Evolutionary conservation across 2,113 vertebrate genomes (phyloP).

Genomic region (Gasterosteus aculeatus): DNA sequence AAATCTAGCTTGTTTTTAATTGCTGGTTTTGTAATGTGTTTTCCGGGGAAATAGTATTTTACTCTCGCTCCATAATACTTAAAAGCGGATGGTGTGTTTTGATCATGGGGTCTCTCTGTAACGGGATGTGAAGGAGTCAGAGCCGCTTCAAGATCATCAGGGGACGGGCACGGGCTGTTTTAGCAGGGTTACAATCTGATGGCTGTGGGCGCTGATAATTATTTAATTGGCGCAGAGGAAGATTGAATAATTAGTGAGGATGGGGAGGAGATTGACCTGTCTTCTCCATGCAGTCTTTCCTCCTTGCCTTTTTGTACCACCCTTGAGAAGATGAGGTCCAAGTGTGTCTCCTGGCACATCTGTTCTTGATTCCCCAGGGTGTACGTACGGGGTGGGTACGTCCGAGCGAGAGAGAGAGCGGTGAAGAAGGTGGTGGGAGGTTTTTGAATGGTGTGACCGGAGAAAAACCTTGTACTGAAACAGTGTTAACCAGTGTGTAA

Average conservation of each 20-base stretch:
- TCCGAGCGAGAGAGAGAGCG: too few relatives aligned
- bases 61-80: not conserved
- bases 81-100: not conserved
- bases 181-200: slow-evolving; percentile 29
- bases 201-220: slow-evolving; percentile 43
- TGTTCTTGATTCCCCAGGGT: too few relatives aligned
- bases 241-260: slow-evolving; percentile 61
- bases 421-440: too few relatives aligned
- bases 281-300: too few relatives aligned
- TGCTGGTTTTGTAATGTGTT: not conserved
- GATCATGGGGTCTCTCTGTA: not conserved
- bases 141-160: not conserved
- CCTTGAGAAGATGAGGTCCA: too few relatives aligned
- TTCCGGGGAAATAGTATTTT: not conserved
- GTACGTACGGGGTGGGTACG: too few relatives aligned
- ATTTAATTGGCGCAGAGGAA: slow-evolving; percentile 62
- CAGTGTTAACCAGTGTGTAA: too few relatives aligned
- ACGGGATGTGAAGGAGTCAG: not conserved
- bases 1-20: not conserved
- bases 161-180: slow-evolving; percentile 3
- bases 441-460: too few relatives aligned
- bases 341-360: too few relatives aligned
- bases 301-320: too few relatives aligned
- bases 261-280: slow-evolving; percentile 24
- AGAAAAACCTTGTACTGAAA: too few relatives aligned